Evolutionary conservation across 2,797 vertebrate genomes (phyloP), one percentile per base, ranked within the genome.

Genomic region (Trachops cirrhosus): DNA sequence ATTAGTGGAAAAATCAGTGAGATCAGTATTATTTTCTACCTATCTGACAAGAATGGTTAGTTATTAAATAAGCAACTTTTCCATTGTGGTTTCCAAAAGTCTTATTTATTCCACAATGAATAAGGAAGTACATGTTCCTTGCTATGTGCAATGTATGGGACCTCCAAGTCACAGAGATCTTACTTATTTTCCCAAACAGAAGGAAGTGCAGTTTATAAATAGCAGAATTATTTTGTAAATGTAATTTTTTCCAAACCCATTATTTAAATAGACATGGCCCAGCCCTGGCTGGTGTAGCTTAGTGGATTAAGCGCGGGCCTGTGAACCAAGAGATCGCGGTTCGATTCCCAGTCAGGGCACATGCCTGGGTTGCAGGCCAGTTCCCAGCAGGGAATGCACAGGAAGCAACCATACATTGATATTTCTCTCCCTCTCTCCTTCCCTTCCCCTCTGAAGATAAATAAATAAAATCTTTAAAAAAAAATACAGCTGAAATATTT

Each of bases 221-320:
- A 79, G 67, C 41, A 90, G 87, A 71, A 83, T 82, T 77, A 39
- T 34, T 97, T 96, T 95, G 93, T 96, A 96, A 97, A 97, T 85
- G 96, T 59, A 57, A 21, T 92, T 94, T 94, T 87, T 94, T 88
- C 93, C 73, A 86, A 96, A 84, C 3, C 32, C 68, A 80, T 93
- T 74, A 77, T 93, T 96, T 94, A 96, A 97, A 97, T 94, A 97
- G 96, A 97, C 97, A 79, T 96, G 96, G 97, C 96, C 39, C 39
- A 9, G n/a, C n/a, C n/a, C n/a, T n/a, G n/a, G n/a, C n/a, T n/a
- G n/a, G n/a, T n/a, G n/a, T n/a, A n/a, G n/a, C n/a, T n/a, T n/a
- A n/a, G n/a, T n/a, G n/a, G n/a, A n/a, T n/a, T n/a, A n/a, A n/a
- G n/a, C n/a, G n/a, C n/a, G n/a, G n/a, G n/a, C n/a, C n/a, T n/a